Conservation (phyloP, 2,888 invertebrate species). For the Lasioglossum morio region DNA sequence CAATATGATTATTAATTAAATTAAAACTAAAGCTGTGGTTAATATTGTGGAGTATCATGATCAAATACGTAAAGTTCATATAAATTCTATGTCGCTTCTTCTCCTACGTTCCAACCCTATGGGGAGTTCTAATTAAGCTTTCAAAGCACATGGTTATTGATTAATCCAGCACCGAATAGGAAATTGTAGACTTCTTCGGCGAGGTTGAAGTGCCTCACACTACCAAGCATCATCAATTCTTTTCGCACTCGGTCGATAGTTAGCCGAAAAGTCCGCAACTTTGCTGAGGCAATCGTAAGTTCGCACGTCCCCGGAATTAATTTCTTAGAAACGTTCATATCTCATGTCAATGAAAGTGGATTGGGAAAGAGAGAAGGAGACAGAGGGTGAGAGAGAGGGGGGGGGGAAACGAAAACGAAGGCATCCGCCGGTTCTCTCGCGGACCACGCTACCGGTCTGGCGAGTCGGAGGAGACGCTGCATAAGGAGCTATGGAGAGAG, state of each 20-base stretch:
- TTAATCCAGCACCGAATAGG: not conserved
- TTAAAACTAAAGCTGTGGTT: too few species aligned
- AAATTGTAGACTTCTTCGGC: not conserved
- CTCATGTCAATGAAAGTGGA: slow-evolving; percentile 45
- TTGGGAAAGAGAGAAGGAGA: slow-evolving; percentile 34
- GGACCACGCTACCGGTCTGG: slow-evolving; percentile 39
- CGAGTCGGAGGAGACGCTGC: slow-evolving; percentile 45
- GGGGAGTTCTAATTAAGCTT: too few species aligned
- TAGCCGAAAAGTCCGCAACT: not conserved
- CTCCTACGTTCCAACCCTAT: too few species aligned
- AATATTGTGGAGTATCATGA: too few species aligned
- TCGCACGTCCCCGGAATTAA: slow-evolving; percentile 38
- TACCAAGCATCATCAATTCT: not conserved
- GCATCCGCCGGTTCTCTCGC: slow-evolving; percentile 26
- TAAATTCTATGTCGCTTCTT: too few species aligned
- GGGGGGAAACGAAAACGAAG: slow-evolving; percentile 40
- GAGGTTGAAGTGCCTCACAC: not conserved
- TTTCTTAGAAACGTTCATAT: slow-evolving; percentile 50
- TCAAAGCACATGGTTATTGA: too few species aligned
- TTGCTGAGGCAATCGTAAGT: slow-evolving; percentile 22
- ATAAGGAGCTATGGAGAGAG: slow-evolving; percentile 23
- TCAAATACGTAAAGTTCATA: too few species aligned
- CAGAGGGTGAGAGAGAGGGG: too few species aligned
- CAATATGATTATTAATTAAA: too few species aligned
- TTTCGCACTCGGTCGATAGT: not conserved